Base-by-base conservation (phyloP, 30 jellyfish, hydroid and myxozoan species). In the Cassiopea andromeda region DNA sequence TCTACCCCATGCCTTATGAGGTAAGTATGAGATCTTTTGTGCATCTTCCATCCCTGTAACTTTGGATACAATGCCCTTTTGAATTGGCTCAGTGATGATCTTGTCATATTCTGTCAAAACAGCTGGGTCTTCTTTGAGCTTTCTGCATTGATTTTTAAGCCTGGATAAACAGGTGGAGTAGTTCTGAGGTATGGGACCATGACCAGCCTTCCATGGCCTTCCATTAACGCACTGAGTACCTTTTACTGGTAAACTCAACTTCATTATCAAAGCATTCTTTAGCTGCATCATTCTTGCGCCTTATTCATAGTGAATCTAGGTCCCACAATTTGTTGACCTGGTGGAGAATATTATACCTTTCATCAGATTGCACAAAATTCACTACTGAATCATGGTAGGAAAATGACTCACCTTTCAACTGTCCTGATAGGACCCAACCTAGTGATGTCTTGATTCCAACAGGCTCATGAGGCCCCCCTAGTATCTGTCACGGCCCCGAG, bases 141-240 rank as follows among this genome's bases (percentile, higher is more conserved):
- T 89, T 60, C 10, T 69, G 7, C 64, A 70, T 9, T 50, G 64
- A 50, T 9, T 50, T 80, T 69, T 72, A 70, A 80, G 66, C 72
- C 92, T 78, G 3, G 86, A 48, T 44, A 78, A 48, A 88, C 80
- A 75, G 15, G 43, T 88, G 60, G 43, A 14, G 47, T 49, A 88
- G 48, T 88, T 88, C 19, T 38, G 38, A 7, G 96, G 92, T 79
- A 88, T 47, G 18, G 78, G 76, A 75, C 76, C 92, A 79, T 88
- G 92, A 44, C 81, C 96, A 58, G 91, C 69, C 87, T 88, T 88
- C 85, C 91, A 88, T 1, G 95, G 95, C 85, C 77, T 17, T 38
- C 17, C 2, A 12, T n/a, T n/a, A n/a, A n/a, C n/a, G n/a, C n/a
- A 78, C 92, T 7, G 91, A 80, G 58, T 87, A 87, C 18, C 90